Evolutionary conservation across 2,113 vertebrate species (phyloP).

Genomic region (Macquaria ambigua): DNA sequence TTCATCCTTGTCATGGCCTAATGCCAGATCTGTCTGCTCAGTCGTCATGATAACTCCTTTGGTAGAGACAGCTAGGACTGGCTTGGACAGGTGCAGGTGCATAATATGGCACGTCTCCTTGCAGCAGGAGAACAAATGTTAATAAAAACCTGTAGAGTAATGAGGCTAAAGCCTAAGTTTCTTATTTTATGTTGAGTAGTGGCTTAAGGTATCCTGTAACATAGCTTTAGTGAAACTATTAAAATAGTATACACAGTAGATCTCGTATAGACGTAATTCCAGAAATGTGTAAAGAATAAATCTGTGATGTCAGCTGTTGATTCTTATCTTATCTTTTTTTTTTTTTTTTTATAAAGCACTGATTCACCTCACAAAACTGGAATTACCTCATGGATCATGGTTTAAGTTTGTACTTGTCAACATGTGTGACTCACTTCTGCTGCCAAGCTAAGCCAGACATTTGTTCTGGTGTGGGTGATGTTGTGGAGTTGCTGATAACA

Average conservation of each 20-base stretch:
- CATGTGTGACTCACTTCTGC: slow-evolving; percentile 28
- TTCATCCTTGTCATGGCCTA: slow-evolving; percentile 50
- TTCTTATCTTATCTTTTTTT: slow-evolving; percentile 5
- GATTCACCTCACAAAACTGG: slow-evolving; percentile 35
- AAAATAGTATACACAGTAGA: background rate
- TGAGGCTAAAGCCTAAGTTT: background rate
- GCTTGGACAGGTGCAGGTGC: slow-evolving; percentile 41
- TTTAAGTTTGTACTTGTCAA: slow-evolving; percentile 31
- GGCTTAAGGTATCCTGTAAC: background rate
- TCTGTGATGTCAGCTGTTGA: slow-evolving; percentile 16
- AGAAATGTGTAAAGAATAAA: background rate
- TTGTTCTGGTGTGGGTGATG: slow-evolving; percentile 36
- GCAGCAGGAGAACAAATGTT: background rate
- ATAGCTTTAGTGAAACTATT: background rate
- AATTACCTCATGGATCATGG: slow-evolving; percentile 7
- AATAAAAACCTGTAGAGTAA: background rate
- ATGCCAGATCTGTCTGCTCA: slow-evolving; percentile 44
- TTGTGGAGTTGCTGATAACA: slow-evolving; percentile 27
- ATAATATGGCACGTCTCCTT: background rate
- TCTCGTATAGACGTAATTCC: background rate
- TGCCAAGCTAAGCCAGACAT: slow-evolving; percentile 30
- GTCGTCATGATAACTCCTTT: slow-evolving; percentile 15
- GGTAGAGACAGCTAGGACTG: slow-evolving; percentile 2
- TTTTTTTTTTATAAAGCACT: slow-evolving; percentile 3
- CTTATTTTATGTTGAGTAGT: background rate